These are phyloP conservation scores for Pangasius larnaudii DNA, from an alignment of 2,797 vertebrate genomes.

Conservation along the genomic window DNA sequence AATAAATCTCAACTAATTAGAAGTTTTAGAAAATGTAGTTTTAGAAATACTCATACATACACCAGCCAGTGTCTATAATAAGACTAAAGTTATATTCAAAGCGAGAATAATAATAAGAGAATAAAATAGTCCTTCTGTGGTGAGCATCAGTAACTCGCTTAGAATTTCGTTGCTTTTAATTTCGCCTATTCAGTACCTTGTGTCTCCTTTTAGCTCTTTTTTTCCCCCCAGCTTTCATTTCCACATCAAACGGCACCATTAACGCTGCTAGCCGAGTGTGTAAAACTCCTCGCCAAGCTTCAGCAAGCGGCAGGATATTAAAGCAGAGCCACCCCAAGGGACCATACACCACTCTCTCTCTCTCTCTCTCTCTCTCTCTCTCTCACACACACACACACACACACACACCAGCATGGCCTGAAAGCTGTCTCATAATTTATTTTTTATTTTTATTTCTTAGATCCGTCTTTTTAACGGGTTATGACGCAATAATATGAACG, in stretches of 20 bases:
- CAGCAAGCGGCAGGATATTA: slow-evolving; percentile 86
- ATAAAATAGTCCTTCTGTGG: slow-evolving; percentile 39
- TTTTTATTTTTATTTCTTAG: not conserved
- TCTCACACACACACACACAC: slow-evolving; percentile 12
- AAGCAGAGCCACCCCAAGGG: slow-evolving; percentile 71
- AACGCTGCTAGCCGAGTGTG: slow-evolving; percentile 82
- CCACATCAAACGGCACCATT: slow-evolving; percentile 84
- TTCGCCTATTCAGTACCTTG: slow-evolving; percentile 74
- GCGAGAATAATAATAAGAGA: not conserved
- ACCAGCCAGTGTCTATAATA: not conserved
- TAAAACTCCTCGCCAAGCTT: slow-evolving; percentile 81
- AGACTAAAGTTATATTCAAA: not conserved
- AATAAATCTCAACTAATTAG: not conserved
- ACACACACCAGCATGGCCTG: not conserved
- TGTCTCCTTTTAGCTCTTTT: slow-evolving; percentile 52
- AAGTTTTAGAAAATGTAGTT: not conserved
- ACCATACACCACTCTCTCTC: slow-evolving; percentile 38
- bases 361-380: slow-evolving; percentile 13
- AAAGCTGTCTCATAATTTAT: not conserved
- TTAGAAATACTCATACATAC: too few species aligned
- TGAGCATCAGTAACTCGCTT: slow-evolving; percentile 72
- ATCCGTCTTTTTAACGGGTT: not conserved
- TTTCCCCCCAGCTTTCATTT: slow-evolving; percentile 76
- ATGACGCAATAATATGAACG: not conserved
- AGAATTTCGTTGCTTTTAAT: slow-evolving; percentile 75